Evolutionary conservation across 2,797 vertebrate genomes (phyloP).

Genomic region (Avahi laniger): DNA sequence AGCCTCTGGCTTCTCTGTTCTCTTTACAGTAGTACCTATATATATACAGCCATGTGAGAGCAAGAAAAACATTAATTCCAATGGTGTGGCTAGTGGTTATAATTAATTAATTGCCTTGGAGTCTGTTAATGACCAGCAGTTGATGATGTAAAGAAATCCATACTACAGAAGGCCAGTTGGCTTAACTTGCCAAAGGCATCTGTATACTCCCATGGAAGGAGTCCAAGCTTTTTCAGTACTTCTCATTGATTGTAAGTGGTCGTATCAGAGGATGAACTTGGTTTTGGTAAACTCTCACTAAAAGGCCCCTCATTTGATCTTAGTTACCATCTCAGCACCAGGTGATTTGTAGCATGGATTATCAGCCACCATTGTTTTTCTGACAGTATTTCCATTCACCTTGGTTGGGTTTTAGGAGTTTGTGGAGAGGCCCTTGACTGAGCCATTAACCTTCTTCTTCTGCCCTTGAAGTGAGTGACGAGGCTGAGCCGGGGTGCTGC

Average conservation of each 20-base stretch:
- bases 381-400: not conserved
- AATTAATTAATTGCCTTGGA: conserved; percentile 32
- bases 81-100: not conserved
- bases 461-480: not conserved
- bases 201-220: not conserved
- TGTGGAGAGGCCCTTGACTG: not conserved
- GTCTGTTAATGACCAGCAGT: conserved; percentile 3
- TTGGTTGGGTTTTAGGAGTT: not conserved
- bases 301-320: not conserved
- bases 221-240: not conserved
- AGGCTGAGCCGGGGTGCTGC: not conserved
- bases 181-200: not conserved
- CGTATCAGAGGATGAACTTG: not conserved
- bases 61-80: not conserved
- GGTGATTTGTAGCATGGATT: not conserved
- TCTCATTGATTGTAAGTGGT: not conserved
- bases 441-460: not conserved
- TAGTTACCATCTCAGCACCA: not conserved
- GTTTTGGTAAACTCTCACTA: not conserved
- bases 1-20: not conserved
- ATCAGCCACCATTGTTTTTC: not conserved
- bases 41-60: not conserved
- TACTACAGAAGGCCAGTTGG: not conserved
- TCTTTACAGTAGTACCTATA: not conserved
- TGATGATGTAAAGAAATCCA: conserved; percentile 14